Base-by-base conservation (phyloP, 2,113 vertebrate species). In the Toxotes chatareus region DNA sequence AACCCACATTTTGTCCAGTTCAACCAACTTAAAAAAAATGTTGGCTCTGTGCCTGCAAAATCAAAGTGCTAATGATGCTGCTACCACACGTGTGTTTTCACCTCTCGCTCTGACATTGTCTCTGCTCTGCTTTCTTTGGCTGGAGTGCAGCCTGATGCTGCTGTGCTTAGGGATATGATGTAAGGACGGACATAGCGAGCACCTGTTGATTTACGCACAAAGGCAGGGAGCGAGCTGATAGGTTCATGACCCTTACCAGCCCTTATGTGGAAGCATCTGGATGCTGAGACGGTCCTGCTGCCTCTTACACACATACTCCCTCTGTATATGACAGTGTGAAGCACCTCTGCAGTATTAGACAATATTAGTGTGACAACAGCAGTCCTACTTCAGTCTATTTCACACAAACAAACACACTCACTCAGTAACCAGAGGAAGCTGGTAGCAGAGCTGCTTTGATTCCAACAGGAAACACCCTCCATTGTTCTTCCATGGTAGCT, bases 391-490 rank as follows among this genome's bases (percentile, higher is more conserved):
- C 40, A 56, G 57, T 62, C 57, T 12, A 14, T 61, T 27, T 64
- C 44, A 60, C 34, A 60, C 62, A 70, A 74, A 78, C 44, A 42
- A 13, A 71, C 49, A 70, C 60, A 61, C 71, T 59, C 74, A 19
- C 73, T 74, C 71, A n/a, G 85, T 76, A 89, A 85, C 90, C 89
- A 92, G 79, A 88, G 92, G 92, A 92, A 93, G 73, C 82, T 87
- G 83, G 74, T 76, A 51, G 80, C 65, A 78, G 64, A 83, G 83
- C 62, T 61, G 86, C 88, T 91, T 91, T 86, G 78, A 89, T 86
- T 93, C 81, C 65, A 81, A 85, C 86, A 93, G 93, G 93, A 95
- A 94, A 94, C 91, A 44, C 84, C 89, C 88, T 92, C 86, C 64
- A 94, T 95, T 95, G 95, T 95, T 94, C 80, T 71, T 67, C 47